These are phyloP conservation scores for Phallusia fumigata DNA, from an alignment of 23 tunicate species.

Conservation along the genomic window DNA sequence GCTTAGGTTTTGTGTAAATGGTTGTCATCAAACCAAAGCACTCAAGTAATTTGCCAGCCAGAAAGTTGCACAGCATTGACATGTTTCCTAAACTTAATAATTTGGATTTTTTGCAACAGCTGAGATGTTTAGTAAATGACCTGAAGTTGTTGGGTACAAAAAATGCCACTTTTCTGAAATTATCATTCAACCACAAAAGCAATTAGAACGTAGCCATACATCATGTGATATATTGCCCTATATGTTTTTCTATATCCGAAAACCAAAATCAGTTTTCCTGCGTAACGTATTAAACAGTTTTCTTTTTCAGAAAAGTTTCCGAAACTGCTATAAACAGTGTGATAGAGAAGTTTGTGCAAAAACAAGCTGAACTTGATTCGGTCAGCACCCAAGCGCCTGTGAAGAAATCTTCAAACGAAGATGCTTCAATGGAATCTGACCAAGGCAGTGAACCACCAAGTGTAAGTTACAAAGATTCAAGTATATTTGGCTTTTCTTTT, in stretches of 20 bases:
- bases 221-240: background rate
- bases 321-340: background rate
- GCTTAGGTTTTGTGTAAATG: no score
- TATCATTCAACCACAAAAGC: no score
- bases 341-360: background rate
- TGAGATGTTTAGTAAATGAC: no score
- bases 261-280: background rate
- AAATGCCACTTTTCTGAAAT: no score
- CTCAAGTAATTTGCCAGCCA: no score
- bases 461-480: no score
- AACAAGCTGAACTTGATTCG: background rate
- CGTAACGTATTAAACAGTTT: background rate
- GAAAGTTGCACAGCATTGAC: no score
- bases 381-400: background rate
- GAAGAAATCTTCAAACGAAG: background rate
- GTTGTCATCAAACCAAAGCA: no score
- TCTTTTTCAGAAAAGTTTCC: background rate
- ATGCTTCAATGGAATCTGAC: background rate
- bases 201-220: no score
- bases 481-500: background rate
- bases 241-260: background rate
- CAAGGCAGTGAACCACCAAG: conserved; percentile 2
- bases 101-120: no score
- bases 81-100: no score
- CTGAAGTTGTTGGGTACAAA: no score